A percentile compares a stretch with the other conserved stretches of the same genome.
Evolutionary conservation across 2,113 vertebrate genomes (phyloP).

Genomic region (Atherinomorus stipes): DNA sequence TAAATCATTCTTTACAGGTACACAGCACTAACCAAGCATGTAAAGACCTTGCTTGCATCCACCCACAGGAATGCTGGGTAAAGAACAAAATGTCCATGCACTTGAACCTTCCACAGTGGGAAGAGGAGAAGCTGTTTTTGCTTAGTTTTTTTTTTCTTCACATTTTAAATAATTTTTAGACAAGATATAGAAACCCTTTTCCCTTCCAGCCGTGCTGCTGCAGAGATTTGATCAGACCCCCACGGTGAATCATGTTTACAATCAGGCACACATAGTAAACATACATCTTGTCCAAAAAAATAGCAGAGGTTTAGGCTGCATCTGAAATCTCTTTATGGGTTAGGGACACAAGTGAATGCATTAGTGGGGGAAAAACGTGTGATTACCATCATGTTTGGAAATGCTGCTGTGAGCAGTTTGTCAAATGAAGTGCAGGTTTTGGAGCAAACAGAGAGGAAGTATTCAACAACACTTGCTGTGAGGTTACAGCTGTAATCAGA

Average conservation of each 20-base stretch:
- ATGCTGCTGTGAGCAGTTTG: conserved; percentile 54
- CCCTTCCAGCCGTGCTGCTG: conserved; percentile 72
- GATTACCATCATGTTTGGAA: conserved; percentile 48
- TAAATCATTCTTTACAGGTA: conserved; percentile 41
- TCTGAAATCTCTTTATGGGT: conserved; percentile 46
- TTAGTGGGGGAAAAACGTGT: conserved; percentile 2
- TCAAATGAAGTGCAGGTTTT: conserved; percentile 47
- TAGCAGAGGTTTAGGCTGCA: conserved; percentile 26
- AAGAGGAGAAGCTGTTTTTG: neutral
- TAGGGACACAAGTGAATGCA: conserved; percentile 35
- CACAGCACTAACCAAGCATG: conserved; percentile 41
- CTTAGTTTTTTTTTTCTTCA: neutral
- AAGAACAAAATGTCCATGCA: conserved; percentile 23
- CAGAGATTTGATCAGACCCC: conserved; percentile 71
- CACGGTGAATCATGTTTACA: conserved; percentile 81
- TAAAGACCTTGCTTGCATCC: conserved; percentile 34
- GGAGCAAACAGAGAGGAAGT: conserved; percentile 47
- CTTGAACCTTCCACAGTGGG: conserved; percentile 37
- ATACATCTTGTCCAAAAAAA: conserved; percentile 1
- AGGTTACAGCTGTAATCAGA: conserved; percentile 64
- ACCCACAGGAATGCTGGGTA: conserved; percentile 23
- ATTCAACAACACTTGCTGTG: conserved; percentile 39
- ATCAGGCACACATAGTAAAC: conserved; percentile 25
- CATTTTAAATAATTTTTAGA: conserved; percentile 25
- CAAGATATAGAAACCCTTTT: neutral